Conservation (phyloP, 2,888 invertebrate genomes). For the Linnaemya tessellans region DNA sequence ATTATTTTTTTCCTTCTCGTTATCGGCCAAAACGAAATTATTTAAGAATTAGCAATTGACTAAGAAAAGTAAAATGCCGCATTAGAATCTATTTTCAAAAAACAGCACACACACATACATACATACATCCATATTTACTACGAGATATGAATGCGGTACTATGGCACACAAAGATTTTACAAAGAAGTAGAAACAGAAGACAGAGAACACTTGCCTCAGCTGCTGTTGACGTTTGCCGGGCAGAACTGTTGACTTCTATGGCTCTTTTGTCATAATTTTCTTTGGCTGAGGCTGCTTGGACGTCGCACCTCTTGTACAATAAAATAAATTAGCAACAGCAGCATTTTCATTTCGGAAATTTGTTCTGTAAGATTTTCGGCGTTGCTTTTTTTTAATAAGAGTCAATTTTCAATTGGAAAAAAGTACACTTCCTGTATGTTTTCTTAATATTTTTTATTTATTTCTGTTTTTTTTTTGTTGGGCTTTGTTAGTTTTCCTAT, state of each 20-base stretch:
- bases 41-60: slow-evolving; percentile 47
- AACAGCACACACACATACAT: neutral
- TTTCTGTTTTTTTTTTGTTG: slow-evolving; percentile 1
- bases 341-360: slow-evolving; percentile 35
- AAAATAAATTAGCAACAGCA: slow-evolving; percentile 62
- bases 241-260: slow-evolving; percentile 41
- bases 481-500: slow-evolving; percentile 30
- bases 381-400: slow-evolving; percentile 54
- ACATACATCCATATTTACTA: slow-evolving; percentile 19
- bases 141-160: slow-evolving; percentile 70
- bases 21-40: slow-evolving; percentile 44
- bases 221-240: neutral
- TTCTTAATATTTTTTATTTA: neutral
- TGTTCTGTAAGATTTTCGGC: slow-evolving; percentile 61
- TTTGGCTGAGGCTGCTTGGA: slow-evolving; percentile 19
- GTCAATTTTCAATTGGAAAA: slow-evolving; percentile 49
- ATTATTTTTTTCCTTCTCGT: neutral
- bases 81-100: slow-evolving; percentile 38
- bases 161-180: neutral
- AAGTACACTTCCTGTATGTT: slow-evolving; percentile 48
- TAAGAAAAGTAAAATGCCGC: slow-evolving; percentile 60
- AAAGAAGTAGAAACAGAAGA: neutral
- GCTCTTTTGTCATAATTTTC: slow-evolving; percentile 36
- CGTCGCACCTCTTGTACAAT: slow-evolving; percentile 18
- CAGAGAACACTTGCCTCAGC: neutral